These are phyloP conservation scores for Eupleurogrammus muticus DNA, from an alignment of 2,797 vertebrate species.

Conservation along the genomic window DNA sequence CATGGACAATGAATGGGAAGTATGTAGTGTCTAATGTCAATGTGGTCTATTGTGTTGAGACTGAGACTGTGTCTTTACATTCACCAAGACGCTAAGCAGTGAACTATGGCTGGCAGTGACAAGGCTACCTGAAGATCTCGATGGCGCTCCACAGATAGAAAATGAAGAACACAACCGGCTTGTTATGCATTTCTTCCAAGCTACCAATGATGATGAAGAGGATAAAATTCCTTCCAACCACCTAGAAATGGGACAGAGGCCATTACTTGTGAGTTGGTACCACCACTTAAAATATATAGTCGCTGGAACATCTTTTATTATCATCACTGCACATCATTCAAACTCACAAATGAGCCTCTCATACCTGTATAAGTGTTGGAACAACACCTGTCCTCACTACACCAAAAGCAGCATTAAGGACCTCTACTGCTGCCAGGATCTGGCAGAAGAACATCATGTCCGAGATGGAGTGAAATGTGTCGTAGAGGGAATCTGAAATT, in stretches of 20 bases:
- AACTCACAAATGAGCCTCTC: background rate
- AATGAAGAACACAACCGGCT: slow-evolving; percentile 93
- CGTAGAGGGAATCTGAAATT: slow-evolving; percentile 92
- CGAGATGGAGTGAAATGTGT: slow-evolving; percentile 93
- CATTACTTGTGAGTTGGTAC: background rate
- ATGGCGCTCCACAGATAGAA: slow-evolving; percentile 94
- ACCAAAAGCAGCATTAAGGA: slow-evolving; percentile 92
- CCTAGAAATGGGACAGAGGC: slow-evolving; percentile 71
- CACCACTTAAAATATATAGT: background rate
- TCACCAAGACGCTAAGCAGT: background rate
- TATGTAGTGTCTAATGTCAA: no score
- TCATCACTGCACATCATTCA: background rate
- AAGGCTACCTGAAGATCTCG: slow-evolving; percentile 92
- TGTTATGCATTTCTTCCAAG: slow-evolving; percentile 94
- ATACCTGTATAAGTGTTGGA: slow-evolving; percentile 89
- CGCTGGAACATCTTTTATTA: background rate
- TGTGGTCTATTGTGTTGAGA: background rate
- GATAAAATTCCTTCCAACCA: slow-evolving; percentile 93
- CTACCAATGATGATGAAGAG: slow-evolving; percentile 94
- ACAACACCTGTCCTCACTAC: slow-evolving; percentile 88
- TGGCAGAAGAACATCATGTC: slow-evolving; percentile 99
- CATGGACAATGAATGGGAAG: no score
- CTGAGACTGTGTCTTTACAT: background rate
- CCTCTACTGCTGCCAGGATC: slow-evolving; percentile 90
- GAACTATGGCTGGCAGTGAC: background rate